Base-by-base conservation (phyloP, 1,140 invertebrate genomes). In the Prorops nasuta region DNA sequence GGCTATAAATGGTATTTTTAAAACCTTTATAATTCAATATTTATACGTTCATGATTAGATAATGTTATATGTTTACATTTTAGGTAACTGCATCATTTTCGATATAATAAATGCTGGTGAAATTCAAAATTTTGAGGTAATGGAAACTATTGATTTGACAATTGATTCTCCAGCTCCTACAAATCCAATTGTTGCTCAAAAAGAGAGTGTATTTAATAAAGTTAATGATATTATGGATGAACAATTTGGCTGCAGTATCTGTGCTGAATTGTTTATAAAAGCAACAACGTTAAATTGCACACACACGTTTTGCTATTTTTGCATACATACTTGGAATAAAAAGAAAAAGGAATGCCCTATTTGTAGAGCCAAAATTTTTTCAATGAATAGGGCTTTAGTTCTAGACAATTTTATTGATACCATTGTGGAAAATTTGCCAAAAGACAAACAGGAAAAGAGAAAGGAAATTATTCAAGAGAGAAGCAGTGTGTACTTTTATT, bases 231-330 rank as follows among this genome's bases (percentile, higher is more conserved):
- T 87, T n/a, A 81, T 91, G 78, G 88, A 90, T 54, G 84, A 81
- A 44, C 88, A 92, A 64, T 69, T 92, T 14, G 84, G 86, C 44
- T 93, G 90, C 64, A 83, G 82, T 44, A 86, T 93, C 50, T 93
- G 90, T 64, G 84, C 83, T 39, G 90, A 92, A 74, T 70, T 91
- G 1, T 88, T 91, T 70, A 77, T 91, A 0, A 76, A 76, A 24
- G 84, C 89, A 0, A 84, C 82, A 10, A 86, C 85, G 0, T 67
- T 92, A 4, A 86, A 84, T 63, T 93, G 90, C 67, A 84, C 84
- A 0, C 91, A 93, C 56, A 86, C 86, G 1, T 92, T 89, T 63
- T 93, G 91, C 66, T 73, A 83, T 20, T 79, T 81, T 54, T 92
- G 90, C 63, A 90, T 93, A 22, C 65, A 72, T 0, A 69, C 74